Evolutionary conservation across 2,888 invertebrate species (phyloP).

Genomic region (Polydrusus pterygomalis): DNA sequence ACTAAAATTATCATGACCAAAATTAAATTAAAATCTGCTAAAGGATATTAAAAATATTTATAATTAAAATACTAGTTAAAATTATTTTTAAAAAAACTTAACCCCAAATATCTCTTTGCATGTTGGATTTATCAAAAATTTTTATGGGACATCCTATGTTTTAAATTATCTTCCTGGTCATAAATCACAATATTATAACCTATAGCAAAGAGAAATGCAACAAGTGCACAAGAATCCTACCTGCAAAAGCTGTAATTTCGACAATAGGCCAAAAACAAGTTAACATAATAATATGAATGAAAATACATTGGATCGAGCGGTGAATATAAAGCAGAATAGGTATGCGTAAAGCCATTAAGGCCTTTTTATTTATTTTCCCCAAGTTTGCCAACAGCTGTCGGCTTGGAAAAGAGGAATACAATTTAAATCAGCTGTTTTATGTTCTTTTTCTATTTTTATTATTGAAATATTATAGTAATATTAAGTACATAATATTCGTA

Average conservation of each 20-base stretch:
- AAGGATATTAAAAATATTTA: too few species aligned
- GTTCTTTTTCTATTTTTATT: constrained; percentile 5
- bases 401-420: background rate
- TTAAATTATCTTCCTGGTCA: too few species aligned
- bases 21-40: too few species aligned
- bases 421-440: constrained; percentile 1
- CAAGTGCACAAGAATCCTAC: constrained; percentile 8
- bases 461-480: too few species aligned
- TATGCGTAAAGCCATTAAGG: constrained; percentile 16
- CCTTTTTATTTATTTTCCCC: constrained; percentile 6
- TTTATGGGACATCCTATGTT: too few species aligned
- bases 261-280: constrained; percentile 28
- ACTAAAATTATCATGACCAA: too few species aligned
- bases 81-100: too few species aligned
- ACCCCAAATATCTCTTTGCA: too few species aligned
- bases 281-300: constrained; percentile 10
- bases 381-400: constrained; percentile 30
- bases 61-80: too few species aligned
- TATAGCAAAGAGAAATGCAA: constrained; percentile 3
- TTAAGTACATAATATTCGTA: too few species aligned
- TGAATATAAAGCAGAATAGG: constrained; percentile 27
- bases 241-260: constrained; percentile 11
- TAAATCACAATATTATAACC: background rate
- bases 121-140: too few species aligned
- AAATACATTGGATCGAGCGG: background rate